Evolutionary conservation across 2,113 vertebrate genomes (phyloP).

Genomic region (Emydura subglobosa): DNA sequence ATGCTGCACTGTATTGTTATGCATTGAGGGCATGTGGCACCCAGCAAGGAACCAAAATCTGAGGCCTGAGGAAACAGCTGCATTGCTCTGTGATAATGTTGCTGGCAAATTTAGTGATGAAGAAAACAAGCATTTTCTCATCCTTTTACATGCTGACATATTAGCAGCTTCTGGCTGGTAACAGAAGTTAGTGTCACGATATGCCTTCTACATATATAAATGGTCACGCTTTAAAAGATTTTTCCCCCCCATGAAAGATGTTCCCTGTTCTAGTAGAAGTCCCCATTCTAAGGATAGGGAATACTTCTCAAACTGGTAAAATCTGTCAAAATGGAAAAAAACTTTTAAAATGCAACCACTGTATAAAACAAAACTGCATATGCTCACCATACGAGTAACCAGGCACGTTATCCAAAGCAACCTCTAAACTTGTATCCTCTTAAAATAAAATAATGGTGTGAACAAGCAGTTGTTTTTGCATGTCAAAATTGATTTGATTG

Average conservation of each 20-base stretch:
- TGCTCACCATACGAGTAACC: background rate
- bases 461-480: background rate
- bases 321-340: conserved; percentile 11
- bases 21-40: background rate
- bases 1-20: background rate
- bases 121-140: background rate
- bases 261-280: background rate
- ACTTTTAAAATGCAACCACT: background rate
- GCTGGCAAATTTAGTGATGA: background rate
- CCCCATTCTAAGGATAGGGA: background rate
- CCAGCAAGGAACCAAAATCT: background rate
- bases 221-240: background rate
- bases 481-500: background rate
- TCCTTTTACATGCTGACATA: background rate
- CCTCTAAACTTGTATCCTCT: background rate
- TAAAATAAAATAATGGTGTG: background rate
- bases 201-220: conserved; percentile 6
- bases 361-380: background rate
- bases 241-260: background rate
- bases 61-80: background rate
- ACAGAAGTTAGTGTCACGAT: background rate
- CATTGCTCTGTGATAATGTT: background rate
- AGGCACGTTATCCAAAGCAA: background rate
- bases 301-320: background rate
- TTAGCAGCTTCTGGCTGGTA: conserved; percentile 28